Evolutionary conservation across 2,113 vertebrate species (phyloP).

Genomic region (Aix galericulata): DNA sequence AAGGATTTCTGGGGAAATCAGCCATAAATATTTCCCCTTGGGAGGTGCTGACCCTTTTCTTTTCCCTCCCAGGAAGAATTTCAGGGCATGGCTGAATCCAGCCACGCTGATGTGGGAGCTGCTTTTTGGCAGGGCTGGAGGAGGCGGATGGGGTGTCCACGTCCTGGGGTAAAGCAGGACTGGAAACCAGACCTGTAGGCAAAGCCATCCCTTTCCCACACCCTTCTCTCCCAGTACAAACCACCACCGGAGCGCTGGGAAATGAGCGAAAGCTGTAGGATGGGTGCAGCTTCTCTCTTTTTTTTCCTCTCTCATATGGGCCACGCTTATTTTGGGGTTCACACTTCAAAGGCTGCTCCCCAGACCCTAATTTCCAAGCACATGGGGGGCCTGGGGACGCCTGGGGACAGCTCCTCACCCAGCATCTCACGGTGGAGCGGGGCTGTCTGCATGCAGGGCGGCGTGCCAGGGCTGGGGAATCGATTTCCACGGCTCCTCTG

Average conservation of each 20-base stretch:
- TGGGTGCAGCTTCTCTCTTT: background rate
- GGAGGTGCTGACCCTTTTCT: background rate
- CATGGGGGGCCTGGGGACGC: fast-evolving
- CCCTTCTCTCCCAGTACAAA: background rate
- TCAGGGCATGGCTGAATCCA: background rate
- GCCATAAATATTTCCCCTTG: background rate
- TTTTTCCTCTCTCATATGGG: fast-evolving
- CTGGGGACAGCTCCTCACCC: background rate
- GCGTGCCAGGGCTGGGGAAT: constrained; percentile 73
- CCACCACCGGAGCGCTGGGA: background rate
- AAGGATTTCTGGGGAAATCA: background rate
- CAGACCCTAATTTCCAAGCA: background rate
- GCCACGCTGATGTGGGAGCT: background rate
- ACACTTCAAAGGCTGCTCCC: background rate
- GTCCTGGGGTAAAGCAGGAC: too few species aligned
- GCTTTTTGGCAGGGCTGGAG: background rate
- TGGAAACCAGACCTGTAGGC: background rate
- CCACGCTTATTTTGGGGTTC: background rate
- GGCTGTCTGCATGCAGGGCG: constrained; percentile 59
- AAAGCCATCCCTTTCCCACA: background rate
- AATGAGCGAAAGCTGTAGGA: background rate
- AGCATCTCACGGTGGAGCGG: constrained; percentile 24
- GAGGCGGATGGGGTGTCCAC: background rate
- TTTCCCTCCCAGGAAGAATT: background rate
- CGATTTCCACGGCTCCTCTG: constrained; percentile 77